A percentile compares a stretch with the other conserved stretches of the same genome.
phyloP scores from a whole-genome alignment of 2,113 vertebrate genomes.

The Callaeas wilsoni region DNA sequence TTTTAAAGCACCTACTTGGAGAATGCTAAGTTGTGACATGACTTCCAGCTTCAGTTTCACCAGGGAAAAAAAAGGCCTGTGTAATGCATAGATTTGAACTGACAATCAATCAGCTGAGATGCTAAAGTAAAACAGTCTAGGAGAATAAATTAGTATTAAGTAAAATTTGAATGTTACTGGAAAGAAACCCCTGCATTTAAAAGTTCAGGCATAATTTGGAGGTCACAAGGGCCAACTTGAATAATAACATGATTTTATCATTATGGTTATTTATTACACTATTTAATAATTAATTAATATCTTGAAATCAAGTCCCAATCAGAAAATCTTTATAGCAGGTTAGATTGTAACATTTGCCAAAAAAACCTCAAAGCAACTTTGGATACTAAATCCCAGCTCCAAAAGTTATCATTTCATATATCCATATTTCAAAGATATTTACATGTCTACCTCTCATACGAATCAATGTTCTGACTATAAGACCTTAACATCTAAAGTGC shows the following conservation, averaged over 20 bases:
- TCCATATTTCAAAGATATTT: neutral
- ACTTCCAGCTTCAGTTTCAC: conserved; percentile 4
- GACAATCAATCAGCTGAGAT: conserved; percentile 4
- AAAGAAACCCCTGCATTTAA: neutral
- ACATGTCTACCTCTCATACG: neutral
- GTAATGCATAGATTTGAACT: neutral
- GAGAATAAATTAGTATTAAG: neutral
- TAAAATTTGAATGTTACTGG: neutral
- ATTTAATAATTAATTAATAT: neutral
- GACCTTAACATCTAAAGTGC: neutral
- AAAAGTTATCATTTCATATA: neutral
- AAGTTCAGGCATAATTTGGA: neutral
- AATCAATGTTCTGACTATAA: neutral
- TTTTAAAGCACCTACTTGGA: conserved; percentile 18
- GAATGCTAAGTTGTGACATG: neutral
- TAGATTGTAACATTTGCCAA: neutral
- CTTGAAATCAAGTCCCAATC: neutral
- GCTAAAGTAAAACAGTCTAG: neutral
- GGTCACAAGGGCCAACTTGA: neutral
- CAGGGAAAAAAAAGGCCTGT: neutral
- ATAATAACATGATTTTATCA: neutral
- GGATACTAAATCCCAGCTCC: neutral
- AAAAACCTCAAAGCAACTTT: neutral
- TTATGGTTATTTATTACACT: neutral
- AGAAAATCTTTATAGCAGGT: neutral